A percentile compares a stretch with the other conserved stretches of the same genome.
phyloP scores from a whole-genome alignment of 2,888 invertebrate species.

The Lobophora halterata region DNA sequence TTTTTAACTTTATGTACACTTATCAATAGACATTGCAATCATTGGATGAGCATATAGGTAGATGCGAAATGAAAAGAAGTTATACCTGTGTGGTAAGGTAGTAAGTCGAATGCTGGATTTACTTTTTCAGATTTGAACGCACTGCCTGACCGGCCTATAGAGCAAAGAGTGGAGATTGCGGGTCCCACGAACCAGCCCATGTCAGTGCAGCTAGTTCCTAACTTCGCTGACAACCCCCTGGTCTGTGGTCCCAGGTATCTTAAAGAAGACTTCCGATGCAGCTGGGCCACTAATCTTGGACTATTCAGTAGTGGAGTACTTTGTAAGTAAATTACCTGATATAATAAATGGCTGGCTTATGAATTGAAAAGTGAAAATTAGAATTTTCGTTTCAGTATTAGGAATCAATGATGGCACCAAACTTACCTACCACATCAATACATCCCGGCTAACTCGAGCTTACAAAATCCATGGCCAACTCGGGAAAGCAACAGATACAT shows the following conservation, averaged over 20 bases:
- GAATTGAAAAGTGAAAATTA: constrained; percentile 2
- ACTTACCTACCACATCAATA: constrained; percentile 77
- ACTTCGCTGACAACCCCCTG: constrained; percentile 87
- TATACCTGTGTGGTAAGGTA: too few species aligned
- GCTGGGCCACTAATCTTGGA: constrained; percentile 82
- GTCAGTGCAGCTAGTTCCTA: constrained; percentile 81
- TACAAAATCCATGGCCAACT: constrained; percentile 88
- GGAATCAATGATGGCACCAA: constrained; percentile 86
- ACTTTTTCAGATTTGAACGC: constrained; percentile 87
- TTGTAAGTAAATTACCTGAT: constrained; percentile 77
- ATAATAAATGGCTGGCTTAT: too few species aligned
- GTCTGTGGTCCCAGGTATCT: constrained; percentile 89
- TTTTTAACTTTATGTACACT: background rate
- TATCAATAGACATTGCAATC: too few species aligned
- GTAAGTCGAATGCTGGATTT: too few species aligned
- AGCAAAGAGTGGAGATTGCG: constrained; percentile 81
- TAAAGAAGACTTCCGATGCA: constrained; percentile 82
- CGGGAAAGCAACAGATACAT: constrained; percentile 88
- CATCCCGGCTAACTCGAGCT: constrained; percentile 83
- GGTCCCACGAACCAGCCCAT: constrained; percentile 82
- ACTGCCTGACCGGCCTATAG: constrained; percentile 82
- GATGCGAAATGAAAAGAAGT: too few species aligned
- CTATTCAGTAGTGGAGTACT: constrained; percentile 86
- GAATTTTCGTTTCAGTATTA: constrained; percentile 77
- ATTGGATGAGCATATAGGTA: too few species aligned